Evolutionary conservation across 2,113 vertebrate species (phyloP).

Genomic region (Cygnus buccinator): DNA sequence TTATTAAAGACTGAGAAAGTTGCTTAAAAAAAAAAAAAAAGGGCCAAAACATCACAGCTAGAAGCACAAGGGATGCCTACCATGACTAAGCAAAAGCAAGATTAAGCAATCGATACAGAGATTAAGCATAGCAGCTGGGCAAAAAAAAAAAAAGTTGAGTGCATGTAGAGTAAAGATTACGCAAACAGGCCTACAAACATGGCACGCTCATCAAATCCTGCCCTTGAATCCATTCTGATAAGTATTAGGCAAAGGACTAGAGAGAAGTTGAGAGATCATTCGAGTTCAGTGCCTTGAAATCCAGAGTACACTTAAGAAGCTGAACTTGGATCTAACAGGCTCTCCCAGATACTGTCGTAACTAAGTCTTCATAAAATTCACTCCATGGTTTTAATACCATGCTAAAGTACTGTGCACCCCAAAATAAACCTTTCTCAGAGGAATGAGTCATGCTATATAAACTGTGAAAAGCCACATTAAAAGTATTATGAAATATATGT

Average conservation of each 20-base stretch:
- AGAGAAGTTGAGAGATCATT: neutral
- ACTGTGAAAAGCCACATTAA: neutral
- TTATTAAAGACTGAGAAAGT: neutral
- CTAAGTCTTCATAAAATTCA: neutral
- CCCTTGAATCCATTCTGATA: slow-evolving; percentile 22
- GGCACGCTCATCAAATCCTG: neutral
- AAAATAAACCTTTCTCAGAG: neutral
- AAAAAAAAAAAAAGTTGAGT: slow-evolving; percentile 46
- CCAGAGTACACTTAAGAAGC: neutral
- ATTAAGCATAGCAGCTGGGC: slow-evolving; percentile 1
- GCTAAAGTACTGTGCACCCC: neutral
- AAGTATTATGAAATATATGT: neutral
- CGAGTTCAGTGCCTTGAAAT: neutral
- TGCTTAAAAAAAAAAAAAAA: too few species aligned
- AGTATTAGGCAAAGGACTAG: neutral
- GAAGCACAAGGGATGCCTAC: neutral
- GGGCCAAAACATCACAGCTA: neutral
- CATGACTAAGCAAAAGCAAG: slow-evolving; percentile 73
- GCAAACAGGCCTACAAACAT: slow-evolving; percentile 1
- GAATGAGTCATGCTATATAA: neutral
- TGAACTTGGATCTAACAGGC: neutral
- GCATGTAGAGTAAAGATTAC: slow-evolving; percentile 17
- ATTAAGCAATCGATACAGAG: slow-evolving; percentile 7
- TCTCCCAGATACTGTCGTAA: neutral
- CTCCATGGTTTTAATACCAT: neutral